Base-by-base conservation (phyloP, 92 coral and sea anemone genomes). In the Porites cylindrica region DNA sequence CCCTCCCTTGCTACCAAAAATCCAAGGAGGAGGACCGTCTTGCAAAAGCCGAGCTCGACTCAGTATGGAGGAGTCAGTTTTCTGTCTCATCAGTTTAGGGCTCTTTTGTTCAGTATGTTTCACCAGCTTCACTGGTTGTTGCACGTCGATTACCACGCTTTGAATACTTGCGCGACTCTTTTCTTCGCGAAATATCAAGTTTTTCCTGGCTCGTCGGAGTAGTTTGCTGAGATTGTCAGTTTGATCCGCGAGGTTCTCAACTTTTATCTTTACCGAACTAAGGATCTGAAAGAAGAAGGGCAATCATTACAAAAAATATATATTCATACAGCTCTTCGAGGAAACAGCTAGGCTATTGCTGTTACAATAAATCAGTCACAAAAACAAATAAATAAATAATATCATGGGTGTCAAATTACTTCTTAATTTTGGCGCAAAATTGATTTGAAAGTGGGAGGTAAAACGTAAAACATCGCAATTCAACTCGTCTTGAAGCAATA, bases 261-360 rank as follows among this genome's bases (percentile, higher is more conserved):
- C 98, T 70, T 90, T 90, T 54, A 96, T 93, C 80, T 97, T 97
- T 29, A 97, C 94, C 12, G 99, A 97, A 82, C 94, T 94, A 56
- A 97, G 96, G 75, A 92, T 95, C 99, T 97, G 81, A 10, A 56
- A 56, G 16, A 56, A 56, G 12, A 14, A 14, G 12, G 61, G 3
- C 47, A 38, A 50, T n/a, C 4, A 56, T 18, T 43, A 8, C 10
- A 50, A 17, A 68, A 21, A 6, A 7, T 8, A 10, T 7, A 21
- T 68, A 10, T 8, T 10, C 14, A 10, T 56, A 14, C 12, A 2
- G 3, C 16, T 56, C 47, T 38, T 38, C 47, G 7, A 38, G 47
- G 47, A 4, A 4, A 38, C 0, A 38, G 47, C 47, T 38, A 38
- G 47, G 6, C 47, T 38, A 38, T 38, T 38, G 47, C 47, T 38